Percentiles rank a stretch among this genome's conserved stretches.
phyloP scores from a whole-genome alignment of 2,113 vertebrate genomes.

The Polypterus bichir region DNA sequence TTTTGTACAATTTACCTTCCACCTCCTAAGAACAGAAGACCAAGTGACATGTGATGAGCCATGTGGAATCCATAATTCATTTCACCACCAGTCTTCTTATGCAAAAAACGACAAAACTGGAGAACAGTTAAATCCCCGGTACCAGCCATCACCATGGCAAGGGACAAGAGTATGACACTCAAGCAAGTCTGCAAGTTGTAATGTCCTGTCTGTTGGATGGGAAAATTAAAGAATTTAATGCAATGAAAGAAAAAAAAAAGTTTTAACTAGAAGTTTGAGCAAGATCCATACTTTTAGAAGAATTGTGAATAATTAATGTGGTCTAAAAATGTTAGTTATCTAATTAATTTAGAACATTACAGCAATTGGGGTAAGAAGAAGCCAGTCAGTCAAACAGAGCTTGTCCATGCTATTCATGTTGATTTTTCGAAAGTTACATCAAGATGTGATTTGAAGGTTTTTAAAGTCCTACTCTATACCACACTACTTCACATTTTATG shows the following conservation, averaged over 20 bases:
- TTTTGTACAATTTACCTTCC: conserved; percentile 63
- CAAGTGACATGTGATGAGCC: conserved; percentile 93
- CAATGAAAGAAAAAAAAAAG: no score
- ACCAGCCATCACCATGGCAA: conserved; percentile 92
- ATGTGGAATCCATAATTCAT: conserved; percentile 98
- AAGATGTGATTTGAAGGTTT: no score
- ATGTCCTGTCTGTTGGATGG: conserved; percentile 61
- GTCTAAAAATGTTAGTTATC: no score
- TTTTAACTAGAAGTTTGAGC: no score
- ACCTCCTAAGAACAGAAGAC: conserved; percentile 86
- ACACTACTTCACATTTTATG: no score
- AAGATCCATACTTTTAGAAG: not conserved
- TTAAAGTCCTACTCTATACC: no score
- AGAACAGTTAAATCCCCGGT: conserved; percentile 85
- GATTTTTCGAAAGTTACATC: no score
- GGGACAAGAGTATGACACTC: conserved; percentile 80
- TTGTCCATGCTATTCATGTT: no score
- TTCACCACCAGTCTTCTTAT: conserved; percentile 84
- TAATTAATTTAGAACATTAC: no score
- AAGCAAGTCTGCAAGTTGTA: conserved; percentile 86
- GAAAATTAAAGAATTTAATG: not conserved
- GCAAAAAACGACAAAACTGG: conserved; percentile 89
- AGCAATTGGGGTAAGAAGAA: no score
- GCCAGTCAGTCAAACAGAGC: no score
- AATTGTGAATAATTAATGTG: not conserved